Percentiles rank a stretch among this genome's conserved stretches.
Conservation (phyloP, 2,113 vertebrate genomes). For the Rhabdomys dilectus region DNA sequence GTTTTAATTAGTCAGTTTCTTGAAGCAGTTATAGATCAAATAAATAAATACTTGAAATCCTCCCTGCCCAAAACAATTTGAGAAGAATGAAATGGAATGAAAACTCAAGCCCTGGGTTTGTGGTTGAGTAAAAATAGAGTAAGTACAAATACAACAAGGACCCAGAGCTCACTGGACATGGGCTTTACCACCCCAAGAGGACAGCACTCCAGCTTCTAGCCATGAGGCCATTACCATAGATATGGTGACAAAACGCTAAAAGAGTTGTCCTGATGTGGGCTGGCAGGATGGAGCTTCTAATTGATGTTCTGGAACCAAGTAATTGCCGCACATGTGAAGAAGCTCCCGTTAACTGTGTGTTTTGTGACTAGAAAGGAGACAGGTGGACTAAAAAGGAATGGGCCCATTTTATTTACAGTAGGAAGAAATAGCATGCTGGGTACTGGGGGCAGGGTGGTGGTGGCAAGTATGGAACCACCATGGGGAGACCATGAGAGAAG, state of each 20-base stretch:
- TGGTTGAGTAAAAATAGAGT: background rate
- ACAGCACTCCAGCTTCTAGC: background rate
- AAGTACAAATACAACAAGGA: background rate
- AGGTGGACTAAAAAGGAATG: background rate
- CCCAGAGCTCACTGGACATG: background rate
- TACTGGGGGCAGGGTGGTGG: background rate
- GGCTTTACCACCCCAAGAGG: background rate
- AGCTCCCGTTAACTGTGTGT: background rate
- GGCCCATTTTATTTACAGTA: background rate
- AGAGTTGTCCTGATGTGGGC: background rate
- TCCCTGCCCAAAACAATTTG: background rate
- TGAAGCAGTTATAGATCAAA: slow-evolving; percentile 24
- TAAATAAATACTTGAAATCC: background rate
- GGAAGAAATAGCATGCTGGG: background rate
- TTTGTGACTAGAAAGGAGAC: background rate
- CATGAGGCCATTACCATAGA: background rate
- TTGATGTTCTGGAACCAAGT: too few relatives aligned
- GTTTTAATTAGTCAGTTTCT: background rate
- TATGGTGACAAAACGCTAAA: background rate
- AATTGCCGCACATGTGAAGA: background rate
- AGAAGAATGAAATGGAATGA: background rate
- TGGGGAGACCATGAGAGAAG: background rate
- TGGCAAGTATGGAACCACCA: background rate
- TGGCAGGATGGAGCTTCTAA: background rate
- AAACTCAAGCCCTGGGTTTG: background rate